Percentiles rank a stretch among this genome's conserved stretches.
phyloP scores from a whole-genome alignment of 2,888 invertebrate species.

The Pandemis heparana region DNA sequence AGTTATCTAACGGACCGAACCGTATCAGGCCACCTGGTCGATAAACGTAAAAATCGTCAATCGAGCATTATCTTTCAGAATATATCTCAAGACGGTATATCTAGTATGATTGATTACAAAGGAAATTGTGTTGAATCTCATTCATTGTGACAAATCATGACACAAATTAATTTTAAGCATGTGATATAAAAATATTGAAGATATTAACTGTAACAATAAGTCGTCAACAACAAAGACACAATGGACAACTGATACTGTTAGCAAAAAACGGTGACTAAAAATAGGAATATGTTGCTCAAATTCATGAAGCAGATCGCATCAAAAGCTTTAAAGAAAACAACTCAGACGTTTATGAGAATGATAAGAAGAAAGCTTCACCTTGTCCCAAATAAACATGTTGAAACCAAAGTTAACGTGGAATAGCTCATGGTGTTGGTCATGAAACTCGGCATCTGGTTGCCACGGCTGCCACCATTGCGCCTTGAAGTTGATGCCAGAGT shows the following conservation, averaged over 20 bases:
- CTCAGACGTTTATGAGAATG: neutral
- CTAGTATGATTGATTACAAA: neutral
- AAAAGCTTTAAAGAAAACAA: too few relatives aligned
- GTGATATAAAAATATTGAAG: neutral
- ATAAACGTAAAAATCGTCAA: neutral
- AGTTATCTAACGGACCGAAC: conserved; percentile 7
- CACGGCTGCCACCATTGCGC: conserved; percentile 91
- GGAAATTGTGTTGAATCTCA: neutral
- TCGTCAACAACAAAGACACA: neutral
- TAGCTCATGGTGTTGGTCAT: conserved; percentile 92
- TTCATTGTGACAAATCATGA: neutral
- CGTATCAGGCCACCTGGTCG: conserved; percentile 1
- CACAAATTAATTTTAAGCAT: neutral
- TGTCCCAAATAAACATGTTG: conserved; percentile 89
- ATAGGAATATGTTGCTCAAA: too few relatives aligned
- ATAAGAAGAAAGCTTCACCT: conserved; percentile 70
- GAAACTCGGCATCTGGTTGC: conserved; percentile 91
- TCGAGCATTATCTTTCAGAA: neutral
- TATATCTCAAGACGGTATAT: neutral
- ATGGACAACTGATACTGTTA: neutral
- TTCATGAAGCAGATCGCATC: too few relatives aligned
- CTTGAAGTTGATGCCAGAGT: conserved; percentile 91
- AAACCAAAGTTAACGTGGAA: conserved; percentile 92
- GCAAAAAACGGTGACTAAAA: too few relatives aligned
- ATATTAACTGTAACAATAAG: neutral